phyloP scores from a whole-genome alignment of 2,888 invertebrate genomes.

The Cyclophora albipunctata region DNA sequence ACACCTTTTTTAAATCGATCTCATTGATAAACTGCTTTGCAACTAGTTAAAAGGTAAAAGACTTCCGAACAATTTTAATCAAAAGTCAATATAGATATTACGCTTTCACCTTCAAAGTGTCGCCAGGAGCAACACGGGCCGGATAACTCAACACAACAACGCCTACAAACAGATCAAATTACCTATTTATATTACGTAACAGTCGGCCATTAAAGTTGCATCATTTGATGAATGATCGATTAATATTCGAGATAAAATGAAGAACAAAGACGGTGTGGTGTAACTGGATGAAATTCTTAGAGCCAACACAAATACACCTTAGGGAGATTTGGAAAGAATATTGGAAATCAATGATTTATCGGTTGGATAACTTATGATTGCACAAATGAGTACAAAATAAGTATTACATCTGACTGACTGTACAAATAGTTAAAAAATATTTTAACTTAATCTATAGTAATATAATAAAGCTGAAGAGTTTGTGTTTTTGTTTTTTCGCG shows the following conservation, averaged over 20 bases:
- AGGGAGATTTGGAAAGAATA: too few species aligned
- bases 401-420: too few species aligned
- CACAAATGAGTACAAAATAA: too few species aligned
- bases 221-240: constrained; percentile 18
- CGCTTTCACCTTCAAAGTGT: constrained; percentile 1
- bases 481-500: too few species aligned
- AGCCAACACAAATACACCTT: constrained; percentile 29
- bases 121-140: constrained; percentile 2
- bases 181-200: constrained; percentile 15
- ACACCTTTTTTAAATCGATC: too few species aligned
- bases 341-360: too few species aligned
- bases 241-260: constrained; percentile 15
- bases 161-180: constrained; percentile 14
- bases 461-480: too few species aligned
- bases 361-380: too few species aligned
- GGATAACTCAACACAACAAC: neutral
- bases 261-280: constrained; percentile 5
- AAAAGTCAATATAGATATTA: neutral
- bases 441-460: too few species aligned
- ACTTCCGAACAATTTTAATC: neutral
- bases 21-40: too few species aligned
- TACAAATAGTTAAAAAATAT: too few species aligned
- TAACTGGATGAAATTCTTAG: constrained; percentile 12
- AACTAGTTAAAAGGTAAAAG: too few species aligned
- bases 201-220: constrained; percentile 16